These are phyloP conservation scores for Archaeoteleia sp. DNA, from an alignment of 2,888 invertebrate species.

Conservation along the genomic window DNA sequence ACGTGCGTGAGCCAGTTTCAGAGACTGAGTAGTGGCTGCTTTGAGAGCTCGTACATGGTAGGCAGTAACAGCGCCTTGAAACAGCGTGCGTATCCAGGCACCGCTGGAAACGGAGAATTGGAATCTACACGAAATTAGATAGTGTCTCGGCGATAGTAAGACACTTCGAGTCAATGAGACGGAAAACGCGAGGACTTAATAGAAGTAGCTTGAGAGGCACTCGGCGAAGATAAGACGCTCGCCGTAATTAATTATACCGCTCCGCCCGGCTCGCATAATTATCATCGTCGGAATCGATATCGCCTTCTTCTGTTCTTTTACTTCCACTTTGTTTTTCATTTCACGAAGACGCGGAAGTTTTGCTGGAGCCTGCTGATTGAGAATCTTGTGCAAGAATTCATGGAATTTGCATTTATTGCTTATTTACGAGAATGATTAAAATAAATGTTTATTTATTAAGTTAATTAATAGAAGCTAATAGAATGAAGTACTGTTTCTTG, in stretches of 20 bases:
- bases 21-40: constrained; percentile 13
- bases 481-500: no score
- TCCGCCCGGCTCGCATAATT: constrained; percentile 43
- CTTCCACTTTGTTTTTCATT: constrained; percentile 9
- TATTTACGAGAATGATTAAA: no score
- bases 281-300: constrained; percentile 36
- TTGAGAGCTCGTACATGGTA: constrained; percentile 23
- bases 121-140: constrained; percentile 24
- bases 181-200: constrained; percentile 43
- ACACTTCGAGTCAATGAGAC: constrained; percentile 43
- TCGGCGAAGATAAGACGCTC: constrained; percentile 24
- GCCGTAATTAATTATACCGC: constrained; percentile 44
- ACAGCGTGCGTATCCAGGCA: constrained; percentile 21
- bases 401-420: no score
- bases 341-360: constrained; percentile 2
- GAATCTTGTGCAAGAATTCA: no score
- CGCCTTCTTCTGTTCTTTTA: constrained; percentile 6
- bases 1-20: constrained; percentile 20
- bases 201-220: constrained; percentile 35
- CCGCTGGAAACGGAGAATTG: constrained; percentile 47
- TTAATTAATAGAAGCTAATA: no score
- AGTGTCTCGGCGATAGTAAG: constrained; percentile 30
- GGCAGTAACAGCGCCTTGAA: constrained; percentile 27
- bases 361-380: no score
- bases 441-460: no score